A percentile compares a stretch with the other conserved stretches of the same genome.
Evolutionary conservation across 2,113 vertebrate species (phyloP).

Genomic region (Charadrius vociferus): DNA sequence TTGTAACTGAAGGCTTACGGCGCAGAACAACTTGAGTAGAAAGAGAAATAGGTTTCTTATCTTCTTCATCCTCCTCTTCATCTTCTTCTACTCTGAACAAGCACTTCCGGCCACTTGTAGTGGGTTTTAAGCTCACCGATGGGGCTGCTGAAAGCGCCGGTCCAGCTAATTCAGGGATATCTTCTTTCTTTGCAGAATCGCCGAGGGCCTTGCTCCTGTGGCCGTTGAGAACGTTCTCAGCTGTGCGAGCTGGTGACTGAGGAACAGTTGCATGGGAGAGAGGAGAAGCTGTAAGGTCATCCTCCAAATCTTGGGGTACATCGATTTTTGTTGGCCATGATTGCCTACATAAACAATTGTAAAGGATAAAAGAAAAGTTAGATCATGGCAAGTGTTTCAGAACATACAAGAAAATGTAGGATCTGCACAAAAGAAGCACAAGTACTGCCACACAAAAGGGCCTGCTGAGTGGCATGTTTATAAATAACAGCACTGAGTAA

Average conservation of each 20-base stretch:
- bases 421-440: background rate
- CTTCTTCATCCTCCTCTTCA: conserved; percentile 95
- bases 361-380: background rate
- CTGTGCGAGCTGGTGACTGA: conserved; percentile 87
- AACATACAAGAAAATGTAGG: rapidly evolving
- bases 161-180: conserved; percentile 75
- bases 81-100: conserved; percentile 95
- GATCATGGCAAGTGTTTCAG: background rate
- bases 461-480: background rate
- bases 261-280: conserved; percentile 87
- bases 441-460: background rate
- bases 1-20: conserved; percentile 93
- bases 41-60: conserved; percentile 85
- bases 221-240: conserved; percentile 90
- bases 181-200: conserved; percentile 85
- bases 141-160: conserved; percentile 63
- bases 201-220: conserved; percentile 87
- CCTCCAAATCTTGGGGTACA: conserved; percentile 95
- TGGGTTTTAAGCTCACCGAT: conserved; percentile 65
- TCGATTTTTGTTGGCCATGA: conserved; percentile 95
- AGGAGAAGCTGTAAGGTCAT: conserved; percentile 90
- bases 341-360: conserved; percentile 76
- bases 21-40: conserved; percentile 89
- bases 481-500: background rate
- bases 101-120: conserved; percentile 84